These are phyloP conservation scores for Pelobates cultripes DNA, from an alignment of 2,797 vertebrate genomes.

Conservation along the genomic window DNA sequence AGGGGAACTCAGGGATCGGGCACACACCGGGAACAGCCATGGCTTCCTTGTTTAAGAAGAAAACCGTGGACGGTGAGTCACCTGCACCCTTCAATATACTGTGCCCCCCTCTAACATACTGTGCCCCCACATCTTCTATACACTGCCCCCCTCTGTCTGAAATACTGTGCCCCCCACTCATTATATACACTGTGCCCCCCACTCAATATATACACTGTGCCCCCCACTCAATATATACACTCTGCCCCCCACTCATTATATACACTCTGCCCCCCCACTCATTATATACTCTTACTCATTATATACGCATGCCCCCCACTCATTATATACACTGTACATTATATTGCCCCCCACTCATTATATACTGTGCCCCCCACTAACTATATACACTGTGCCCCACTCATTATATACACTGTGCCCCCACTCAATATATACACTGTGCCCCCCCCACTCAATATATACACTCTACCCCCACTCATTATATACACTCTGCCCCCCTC, in stretches of 20 bases:
- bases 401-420: not conserved
- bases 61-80: slow-evolving; percentile 93
- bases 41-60: slow-evolving; percentile 96
- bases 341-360: not conserved
- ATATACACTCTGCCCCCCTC: too few relatives aligned
- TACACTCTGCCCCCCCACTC: too few relatives aligned
- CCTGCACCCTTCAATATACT: too few relatives aligned
- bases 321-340: not conserved
- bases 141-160: too few relatives aligned
- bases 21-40: slow-evolving; percentile 66
- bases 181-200: not conserved
- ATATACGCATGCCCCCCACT: too few relatives aligned
- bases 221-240: too few relatives aligned
- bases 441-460: not conserved
- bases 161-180: too few relatives aligned
- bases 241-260: too few relatives aligned
- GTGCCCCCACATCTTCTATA: too few relatives aligned
- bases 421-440: not conserved
- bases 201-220: not conserved
- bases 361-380: not conserved
- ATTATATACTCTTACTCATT: not conserved
- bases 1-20: not conserved
- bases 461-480: not conserved
- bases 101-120: not conserved
- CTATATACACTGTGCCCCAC: too few relatives aligned